Conservation (phyloP, 1,140 invertebrate species). For the Macrocentrus cingulum region DNA sequence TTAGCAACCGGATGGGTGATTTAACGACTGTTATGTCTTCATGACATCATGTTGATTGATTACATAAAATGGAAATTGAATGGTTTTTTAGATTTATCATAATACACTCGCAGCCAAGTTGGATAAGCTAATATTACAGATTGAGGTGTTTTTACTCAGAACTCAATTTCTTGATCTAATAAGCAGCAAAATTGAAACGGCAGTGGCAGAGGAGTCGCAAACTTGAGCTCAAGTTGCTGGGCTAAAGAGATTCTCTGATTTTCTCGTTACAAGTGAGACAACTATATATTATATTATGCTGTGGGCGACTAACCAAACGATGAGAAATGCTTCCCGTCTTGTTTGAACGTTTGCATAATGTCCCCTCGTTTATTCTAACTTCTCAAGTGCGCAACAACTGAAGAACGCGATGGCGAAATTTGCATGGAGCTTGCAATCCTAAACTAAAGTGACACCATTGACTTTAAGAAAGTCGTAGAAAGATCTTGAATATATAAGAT, state of each 20-base stretch:
- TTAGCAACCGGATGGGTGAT: neutral
- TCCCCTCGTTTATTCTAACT: conserved; percentile 16
- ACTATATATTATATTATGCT: neutral
- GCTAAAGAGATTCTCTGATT: conserved; percentile 20
- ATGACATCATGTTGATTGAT: no score
- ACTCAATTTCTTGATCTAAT: conserved; percentile 27
- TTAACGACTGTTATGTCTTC: neutral
- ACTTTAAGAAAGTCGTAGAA: conserved; percentile 46
- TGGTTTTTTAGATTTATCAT: no score
- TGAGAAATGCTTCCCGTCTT: conserved; percentile 28
- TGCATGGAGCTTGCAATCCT: conserved; percentile 2
- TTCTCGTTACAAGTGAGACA: conserved; percentile 20
- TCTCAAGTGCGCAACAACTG: neutral
- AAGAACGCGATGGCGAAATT: conserved; percentile 9
- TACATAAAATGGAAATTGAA: no score
- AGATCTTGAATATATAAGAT: no score
- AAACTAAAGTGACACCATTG: conserved; percentile 5
- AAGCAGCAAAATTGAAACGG: conserved; percentile 23
- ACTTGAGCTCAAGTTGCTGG: conserved; percentile 11
- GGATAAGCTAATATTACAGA: neutral
- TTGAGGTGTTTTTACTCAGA: neutral
- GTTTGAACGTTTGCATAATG: conserved; percentile 29
- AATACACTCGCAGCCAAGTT: neutral
- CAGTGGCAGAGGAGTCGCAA: conserved; percentile 3
- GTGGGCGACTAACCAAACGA: conserved; percentile 29